Evolutionary conservation across 2,888 invertebrate species (phyloP), one percentile per base, ranked within the genome.

Genomic region (Nomada fabriciana): DNA sequence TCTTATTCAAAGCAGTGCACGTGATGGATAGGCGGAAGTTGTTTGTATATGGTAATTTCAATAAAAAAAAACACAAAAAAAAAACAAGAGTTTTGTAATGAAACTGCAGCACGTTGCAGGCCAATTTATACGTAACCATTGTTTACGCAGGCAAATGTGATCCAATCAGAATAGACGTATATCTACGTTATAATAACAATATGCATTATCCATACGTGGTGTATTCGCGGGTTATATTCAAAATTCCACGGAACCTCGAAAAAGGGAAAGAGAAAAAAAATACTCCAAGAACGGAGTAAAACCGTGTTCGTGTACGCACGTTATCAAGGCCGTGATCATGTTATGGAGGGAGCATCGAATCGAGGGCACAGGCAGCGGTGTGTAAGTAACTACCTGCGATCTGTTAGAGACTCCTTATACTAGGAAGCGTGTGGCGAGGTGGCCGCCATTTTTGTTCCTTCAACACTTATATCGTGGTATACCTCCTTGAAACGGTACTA

Each of bases 251-350:
- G 18, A 18, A 36, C 23, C 18, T 20, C 3, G 13, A 63, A 47
- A 47, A 23, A 7, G 11, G 5, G n/a, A 20, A 7, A 23, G 15
- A 20, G 11, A 7, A 25, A 23, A 23, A 63, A 63, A 7, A 20
- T 7, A 72, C 42, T 20, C 18, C 20, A 67, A 61, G 18, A 7
- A 55, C 50, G 67, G 50, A 55, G n/a, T 13, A 53, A 75, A 72
- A 76, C 36, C 23, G 57, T 60, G 72, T 57, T 76, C 57, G 76
- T 76, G 68, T 42, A 72, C 55, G 77, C 76, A 29, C 42, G 72
- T 74, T 80, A 83, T 77, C 84, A 84, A 85, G 84, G 84, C 77
- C 84, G 80, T 63, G 72, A 84, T 84, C 84, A 47, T 47, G 71
- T 67, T 74, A 68, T 75, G 72, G 75, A 81, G 77, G 80, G 77